Conservation (phyloP, 1,140 invertebrate species). For the Neodiprion lecontei region DNA sequence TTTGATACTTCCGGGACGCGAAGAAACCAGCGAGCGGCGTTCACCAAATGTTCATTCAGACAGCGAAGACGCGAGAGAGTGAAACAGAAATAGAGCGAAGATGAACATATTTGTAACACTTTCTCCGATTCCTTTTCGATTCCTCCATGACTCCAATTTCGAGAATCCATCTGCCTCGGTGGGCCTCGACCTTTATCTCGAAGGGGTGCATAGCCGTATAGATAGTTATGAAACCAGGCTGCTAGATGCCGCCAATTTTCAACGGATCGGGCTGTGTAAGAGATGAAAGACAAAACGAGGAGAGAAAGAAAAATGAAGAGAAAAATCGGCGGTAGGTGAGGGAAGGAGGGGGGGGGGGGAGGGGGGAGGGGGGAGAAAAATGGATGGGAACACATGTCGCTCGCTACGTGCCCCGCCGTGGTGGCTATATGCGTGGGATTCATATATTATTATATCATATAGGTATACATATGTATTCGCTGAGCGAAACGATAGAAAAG, state of each 20-base stretch:
- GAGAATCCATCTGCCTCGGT: constrained; percentile 1
- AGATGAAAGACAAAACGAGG: constrained; percentile 20
- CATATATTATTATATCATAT: constrained; percentile 43
- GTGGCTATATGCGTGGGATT: constrained; percentile 59
- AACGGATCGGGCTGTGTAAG: neutral
- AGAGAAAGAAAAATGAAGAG: constrained; percentile 22
- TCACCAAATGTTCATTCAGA: neutral
- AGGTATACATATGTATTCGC: neutral
- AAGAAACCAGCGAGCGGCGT: constrained; percentile 21
- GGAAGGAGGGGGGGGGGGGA: constrained; percentile 14
- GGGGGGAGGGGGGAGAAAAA: constrained; percentile 35
- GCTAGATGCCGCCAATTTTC: neutral
- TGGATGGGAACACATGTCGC: constrained; percentile 60
- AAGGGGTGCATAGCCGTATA: too few species aligned
- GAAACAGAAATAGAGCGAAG: neutral
- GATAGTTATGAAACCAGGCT: neutral
- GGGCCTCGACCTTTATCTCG: neutral
- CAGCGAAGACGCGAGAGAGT: neutral
- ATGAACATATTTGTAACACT: neutral
- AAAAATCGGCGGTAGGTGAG: constrained; percentile 22
- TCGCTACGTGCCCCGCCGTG: constrained; percentile 56
- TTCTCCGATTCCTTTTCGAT: neutral
- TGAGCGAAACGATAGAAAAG: neutral
- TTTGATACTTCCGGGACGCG: neutral
- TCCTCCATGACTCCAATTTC: neutral